Conservation (phyloP, 2,888 invertebrate species). For the Leptogaster cylindrica region DNA sequence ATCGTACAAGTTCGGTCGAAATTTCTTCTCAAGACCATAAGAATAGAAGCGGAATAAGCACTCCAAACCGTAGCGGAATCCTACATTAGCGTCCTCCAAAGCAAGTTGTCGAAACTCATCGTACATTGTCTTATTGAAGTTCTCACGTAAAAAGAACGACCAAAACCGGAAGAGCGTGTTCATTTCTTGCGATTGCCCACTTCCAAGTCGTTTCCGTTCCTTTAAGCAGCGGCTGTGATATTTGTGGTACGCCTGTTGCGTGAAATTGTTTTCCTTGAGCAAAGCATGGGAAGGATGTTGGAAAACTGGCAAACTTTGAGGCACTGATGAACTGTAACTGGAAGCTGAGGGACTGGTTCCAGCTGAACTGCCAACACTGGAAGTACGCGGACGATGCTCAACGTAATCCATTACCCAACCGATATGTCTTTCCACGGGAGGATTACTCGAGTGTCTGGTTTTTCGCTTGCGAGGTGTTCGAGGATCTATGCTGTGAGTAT, state of each 20-base stretch:
- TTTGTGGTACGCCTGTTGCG: constrained; percentile 96
- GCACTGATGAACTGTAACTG: constrained; percentile 78
- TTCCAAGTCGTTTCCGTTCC: constrained; percentile 92
- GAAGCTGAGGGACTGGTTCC: constrained; percentile 79
- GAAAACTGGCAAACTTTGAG: constrained; percentile 85
- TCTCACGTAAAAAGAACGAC: constrained; percentile 98
- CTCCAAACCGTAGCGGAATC: constrained; percentile 87
- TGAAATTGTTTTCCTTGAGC: constrained; percentile 95
- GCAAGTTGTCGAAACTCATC: constrained; percentile 90
- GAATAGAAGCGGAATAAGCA: constrained; percentile 96
- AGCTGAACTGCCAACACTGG: constrained; percentile 80
- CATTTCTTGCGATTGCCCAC: constrained; percentile 98
- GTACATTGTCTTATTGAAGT: constrained; percentile 98
- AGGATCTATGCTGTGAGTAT: constrained; percentile 71
- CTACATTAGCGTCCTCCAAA: constrained; percentile 89
- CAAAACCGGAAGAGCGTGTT: constrained; percentile 99
- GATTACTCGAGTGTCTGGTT: constrained; percentile 90
- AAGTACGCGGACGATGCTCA: constrained; percentile 80
- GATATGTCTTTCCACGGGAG: constrained; percentile 92
- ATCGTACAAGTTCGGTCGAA: constrained; percentile 91
- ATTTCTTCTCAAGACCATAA: constrained; percentile 95
- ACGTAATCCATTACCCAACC: constrained; percentile 97
- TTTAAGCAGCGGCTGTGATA: constrained; percentile 87
- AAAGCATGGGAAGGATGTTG: constrained; percentile 96
- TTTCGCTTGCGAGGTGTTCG: constrained; percentile 82